Evolutionary conservation across 2,113 vertebrate species (phyloP).

Genomic region (Pedetes capensis): DNA sequence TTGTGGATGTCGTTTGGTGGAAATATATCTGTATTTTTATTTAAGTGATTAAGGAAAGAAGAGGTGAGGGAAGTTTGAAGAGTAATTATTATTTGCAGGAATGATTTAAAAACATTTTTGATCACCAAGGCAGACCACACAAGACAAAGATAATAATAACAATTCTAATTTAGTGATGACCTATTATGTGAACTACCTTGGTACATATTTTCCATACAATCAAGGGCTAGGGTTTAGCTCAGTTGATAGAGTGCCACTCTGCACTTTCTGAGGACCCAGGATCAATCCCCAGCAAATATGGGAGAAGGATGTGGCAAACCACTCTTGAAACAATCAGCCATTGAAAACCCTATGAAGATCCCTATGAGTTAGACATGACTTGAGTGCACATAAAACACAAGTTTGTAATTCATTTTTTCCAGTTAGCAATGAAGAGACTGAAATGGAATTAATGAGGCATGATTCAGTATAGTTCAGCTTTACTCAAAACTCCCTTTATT

Average conservation of each 20-base stretch:
- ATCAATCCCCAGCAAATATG: no score
- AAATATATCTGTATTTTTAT: not conserved
- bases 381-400: no score
- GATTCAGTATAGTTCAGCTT: slow-evolving; percentile 7
- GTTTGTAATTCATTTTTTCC: not conserved
- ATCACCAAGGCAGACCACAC: slow-evolving; percentile 1
- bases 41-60: not conserved
- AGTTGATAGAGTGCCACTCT: no score
- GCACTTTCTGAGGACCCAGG: no score
- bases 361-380: no score
- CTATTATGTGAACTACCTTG: not conserved
- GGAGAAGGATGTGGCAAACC: no score
- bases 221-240: no score
- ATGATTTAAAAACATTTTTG: slow-evolving; percentile 29
- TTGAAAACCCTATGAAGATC: no score
- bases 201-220: not conserved
- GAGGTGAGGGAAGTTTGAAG: not conserved
- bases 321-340: no score
- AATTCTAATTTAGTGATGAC: slow-evolving; percentile 40
- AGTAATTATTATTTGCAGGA: not conserved
- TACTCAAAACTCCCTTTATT: not conserved
- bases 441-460: not conserved
- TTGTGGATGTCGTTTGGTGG: slow-evolving; percentile 11
- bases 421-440: slow-evolving; percentile 18
- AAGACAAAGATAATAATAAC: slow-evolving; percentile 42